A percentile compares a stretch with the other conserved stretches of the same genome.
Conservation (phyloP, 2,797 vertebrate genomes). For the Cetoscarus ocellatus region DNA sequence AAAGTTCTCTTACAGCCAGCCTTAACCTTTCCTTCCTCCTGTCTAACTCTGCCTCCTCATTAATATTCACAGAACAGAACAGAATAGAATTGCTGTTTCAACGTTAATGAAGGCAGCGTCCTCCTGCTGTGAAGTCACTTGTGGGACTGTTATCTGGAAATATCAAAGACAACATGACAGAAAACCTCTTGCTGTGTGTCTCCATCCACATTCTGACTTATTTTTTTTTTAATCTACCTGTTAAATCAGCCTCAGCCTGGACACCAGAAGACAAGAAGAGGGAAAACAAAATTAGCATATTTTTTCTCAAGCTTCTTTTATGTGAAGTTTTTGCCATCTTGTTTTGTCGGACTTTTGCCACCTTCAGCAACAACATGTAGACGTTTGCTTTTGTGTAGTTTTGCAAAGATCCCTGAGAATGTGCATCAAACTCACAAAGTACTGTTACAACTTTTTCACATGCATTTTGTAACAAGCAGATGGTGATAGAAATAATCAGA, state of each 20-base stretch:
- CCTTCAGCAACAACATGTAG: not conserved
- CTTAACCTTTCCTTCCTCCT: conserved; percentile 2
- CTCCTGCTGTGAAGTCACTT: conserved; percentile 40
- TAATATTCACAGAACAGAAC: conserved; percentile 43
- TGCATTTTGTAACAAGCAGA: too few species aligned
- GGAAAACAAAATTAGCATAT: not conserved
- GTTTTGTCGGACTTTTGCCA: not conserved
- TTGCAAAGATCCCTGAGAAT: too few species aligned
- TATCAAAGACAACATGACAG: conserved; percentile 43
- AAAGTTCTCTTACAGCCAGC: not conserved
- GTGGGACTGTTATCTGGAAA: conserved; percentile 36
- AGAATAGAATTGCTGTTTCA: conserved; percentile 37
- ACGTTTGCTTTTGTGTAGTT: too few species aligned
- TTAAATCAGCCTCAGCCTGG: not conserved
- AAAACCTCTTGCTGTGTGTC: conserved; percentile 4
- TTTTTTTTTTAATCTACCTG: conserved; percentile 19
- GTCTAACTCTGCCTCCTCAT: conserved; percentile 27
- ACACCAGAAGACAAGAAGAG: not conserved
- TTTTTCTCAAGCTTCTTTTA: not conserved
- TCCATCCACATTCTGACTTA: conserved; percentile 6
- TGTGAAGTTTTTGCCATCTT: not conserved
- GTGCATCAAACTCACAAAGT: too few species aligned
- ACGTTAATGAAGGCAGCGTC: conserved; percentile 48
- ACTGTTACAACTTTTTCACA: too few species aligned
- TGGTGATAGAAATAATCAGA: too few species aligned